Percentiles rank a stretch among this genome's conserved stretches.
Evolutionary conservation across 2,888 invertebrate genomes (phyloP).

Genomic region (Xestia ashworthii): DNA sequence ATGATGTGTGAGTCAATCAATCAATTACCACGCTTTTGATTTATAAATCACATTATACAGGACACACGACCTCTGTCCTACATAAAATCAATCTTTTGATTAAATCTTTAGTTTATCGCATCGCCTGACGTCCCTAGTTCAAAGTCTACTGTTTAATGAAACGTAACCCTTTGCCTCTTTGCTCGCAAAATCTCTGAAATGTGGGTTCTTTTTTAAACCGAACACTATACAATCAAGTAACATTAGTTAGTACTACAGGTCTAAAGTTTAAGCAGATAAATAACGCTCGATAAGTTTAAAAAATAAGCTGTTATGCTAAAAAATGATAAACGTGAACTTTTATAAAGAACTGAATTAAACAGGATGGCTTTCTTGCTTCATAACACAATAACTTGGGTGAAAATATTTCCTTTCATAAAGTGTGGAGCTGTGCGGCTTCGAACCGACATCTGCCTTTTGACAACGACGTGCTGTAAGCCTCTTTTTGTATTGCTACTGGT

Average conservation of each 20-base stretch:
- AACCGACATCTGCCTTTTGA: constrained; percentile 69
- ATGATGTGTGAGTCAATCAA: constrained; percentile 15
- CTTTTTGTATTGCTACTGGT: constrained; percentile 62
- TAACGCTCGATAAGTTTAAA: constrained; percentile 4
- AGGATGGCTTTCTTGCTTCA: constrained; percentile 52
- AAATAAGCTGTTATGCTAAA: constrained; percentile 1
- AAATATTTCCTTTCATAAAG: constrained; percentile 63
- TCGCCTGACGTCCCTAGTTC: constrained; percentile 33
- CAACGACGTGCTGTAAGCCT: constrained; percentile 52
- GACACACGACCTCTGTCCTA: constrained; percentile 20
- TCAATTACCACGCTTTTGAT: constrained; percentile 11
- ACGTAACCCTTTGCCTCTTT: constrained; percentile 35
- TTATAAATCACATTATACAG: constrained; percentile 34
- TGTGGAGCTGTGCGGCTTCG: constrained; percentile 37
- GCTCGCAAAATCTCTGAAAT: constrained; percentile 5
- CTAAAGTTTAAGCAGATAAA: background rate
- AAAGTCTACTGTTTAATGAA: constrained; percentile 55
- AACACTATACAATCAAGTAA: background rate
- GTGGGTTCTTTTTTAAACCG: constrained; percentile 23
- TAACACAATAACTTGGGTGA: constrained; percentile 52
- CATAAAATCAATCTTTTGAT: constrained; percentile 60
- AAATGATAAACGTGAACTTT: constrained; percentile 31
- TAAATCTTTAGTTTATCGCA: constrained; percentile 58
- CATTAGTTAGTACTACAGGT: background rate
- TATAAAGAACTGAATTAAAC: constrained; percentile 51